Evolutionary conservation across 2,797 vertebrate species (phyloP), one percentile per base, ranked within the genome.

Genomic region (Phoebastria nigripes): DNA sequence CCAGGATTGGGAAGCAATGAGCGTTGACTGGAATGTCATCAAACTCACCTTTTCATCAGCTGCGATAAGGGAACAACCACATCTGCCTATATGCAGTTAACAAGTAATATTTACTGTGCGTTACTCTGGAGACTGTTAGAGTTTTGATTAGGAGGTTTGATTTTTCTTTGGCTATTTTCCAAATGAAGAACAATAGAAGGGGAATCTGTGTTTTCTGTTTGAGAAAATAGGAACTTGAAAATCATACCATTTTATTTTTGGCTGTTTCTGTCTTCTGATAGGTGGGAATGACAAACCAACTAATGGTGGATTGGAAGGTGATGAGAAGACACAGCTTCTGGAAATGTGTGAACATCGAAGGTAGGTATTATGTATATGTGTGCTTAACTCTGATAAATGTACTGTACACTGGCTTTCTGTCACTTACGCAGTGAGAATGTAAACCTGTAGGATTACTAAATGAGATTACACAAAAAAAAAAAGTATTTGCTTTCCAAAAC

Each of bases 291-390:
- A 97, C 71, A 89, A 96, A 69, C 93, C 95, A 69, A 49, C 56
- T 79, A 95, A 94, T 66, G 92, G 61, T 9, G 33, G 28, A 26
- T 51, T 94, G 65, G 71, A 81, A 71, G 11, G 69, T 33, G 91
- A 66, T 93, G 95, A 88, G 90, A 96, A 94, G 76, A 87, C 96
- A 51, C 76, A 95, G 11, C 56, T 96, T 89, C 93, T 97, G 73
- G 95, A 97, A 91, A 92, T 92, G 71, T 92, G 96, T 86, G 96
- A 97, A 71, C 94, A 49, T 76, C 96, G 95, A 97, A 98, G 98
- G 98, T 98, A 97, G 39, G 11, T 91, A 11, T 92, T 90, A 10
- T 4, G 6, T 8, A 5, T 42, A 26, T 20, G 4, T 72, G 11
- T 12, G 11, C 26, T 56, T 42, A 41, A 26, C 44, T 85, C 24